Base-by-base conservation (phyloP, 2,113 vertebrate species). In the Plectropomus leopardus region DNA sequence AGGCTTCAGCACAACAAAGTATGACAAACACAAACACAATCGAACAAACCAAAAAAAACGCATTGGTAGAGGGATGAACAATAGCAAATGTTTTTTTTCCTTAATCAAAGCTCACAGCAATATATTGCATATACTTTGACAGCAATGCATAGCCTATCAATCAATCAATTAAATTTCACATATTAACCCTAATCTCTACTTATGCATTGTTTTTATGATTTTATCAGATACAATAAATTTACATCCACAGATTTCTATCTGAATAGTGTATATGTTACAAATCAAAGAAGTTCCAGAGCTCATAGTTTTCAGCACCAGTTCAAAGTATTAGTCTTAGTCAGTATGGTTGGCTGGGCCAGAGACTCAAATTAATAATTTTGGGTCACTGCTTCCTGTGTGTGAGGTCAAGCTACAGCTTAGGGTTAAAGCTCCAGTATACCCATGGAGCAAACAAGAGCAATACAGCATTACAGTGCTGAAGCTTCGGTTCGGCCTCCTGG, bases 331-430 rank as follows among this genome's bases (percentile, higher is more conserved):
- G 32, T 44, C 60, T 23, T 72, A 48, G 44, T 53, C 55, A 7
- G 7, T 16, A 16, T 58, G 14, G 13, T 55, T 54, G 7, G 15
- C 16, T 54, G 24, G 28, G 9, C 5, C 42, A 67, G 60, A 55
- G 21, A 54, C 7, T 66, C 1, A 59, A n/a, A 53, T 28, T 32
- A 59, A 72, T 66, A 24, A 73, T 50, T 24, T 32, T 15, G 24
- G 63, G 48, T 74, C 54, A 45, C 72, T 55, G 60, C 24, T 55
- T 54, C 30, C 61, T 44, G 53, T 32, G 36, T 10, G 68, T 44
- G 58, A 53, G 63, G 68, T 63, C 61, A 61, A 50, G 23, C 45
- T 24, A 30, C 4, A 61, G 36, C 44, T 71, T 23, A 13, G 1
- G 47, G 45, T 42, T 30, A 42, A 48, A 57, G 45, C 58, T 53